Evolutionary conservation across 2,797 vertebrate genomes (phyloP), one percentile per base, ranked within the genome.

Genomic region (Dicrostonyx torquatus): DNA sequence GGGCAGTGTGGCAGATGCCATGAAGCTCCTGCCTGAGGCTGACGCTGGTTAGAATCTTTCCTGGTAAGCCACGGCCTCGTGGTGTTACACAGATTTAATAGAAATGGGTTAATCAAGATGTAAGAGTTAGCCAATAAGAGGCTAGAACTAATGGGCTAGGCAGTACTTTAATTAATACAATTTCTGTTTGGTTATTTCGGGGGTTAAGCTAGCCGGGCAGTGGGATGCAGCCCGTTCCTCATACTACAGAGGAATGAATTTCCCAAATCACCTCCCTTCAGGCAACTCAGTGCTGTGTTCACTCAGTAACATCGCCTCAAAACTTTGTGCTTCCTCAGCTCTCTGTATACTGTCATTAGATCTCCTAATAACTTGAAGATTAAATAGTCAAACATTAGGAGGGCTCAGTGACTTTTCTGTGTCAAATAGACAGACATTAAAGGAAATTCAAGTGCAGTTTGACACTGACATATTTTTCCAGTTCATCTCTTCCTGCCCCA

Each of bases 381-480:
- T 96, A 43, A 82, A 94, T 43, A 85, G 82, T 83, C 73, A 94
- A 84, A 78, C 31, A 66, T 45, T 55, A 55, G 60, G 84, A 40
- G 24, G 3, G 2, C 43, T 80, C 78, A 62, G 31, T 60, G 34
- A 79, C 15, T 83, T 64, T 37, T 72, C 58, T 72, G 24, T 84
- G 18, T 37, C 76, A 94, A 31, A 50, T 17, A 89, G 72, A 68
- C 8, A 75, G 73, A 83, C n/a, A 84, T 76, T 50, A 26, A 55
- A 89, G 75, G 58, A 91, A 45, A 60, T 5, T 62, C 20, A 55
- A 82, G 45, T 48, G 15, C 11, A 78, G 3, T n/a, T 73, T 68
- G 13, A 53, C 45, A n/a, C 9, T 34, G 37, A 90, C 40, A 3
- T 31, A 86, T 1, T 5, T 78, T 7, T 62, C 90, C 13, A 84